Conservation (phyloP, 2,797 vertebrate genomes). For the Nyctibius grandis region DNA sequence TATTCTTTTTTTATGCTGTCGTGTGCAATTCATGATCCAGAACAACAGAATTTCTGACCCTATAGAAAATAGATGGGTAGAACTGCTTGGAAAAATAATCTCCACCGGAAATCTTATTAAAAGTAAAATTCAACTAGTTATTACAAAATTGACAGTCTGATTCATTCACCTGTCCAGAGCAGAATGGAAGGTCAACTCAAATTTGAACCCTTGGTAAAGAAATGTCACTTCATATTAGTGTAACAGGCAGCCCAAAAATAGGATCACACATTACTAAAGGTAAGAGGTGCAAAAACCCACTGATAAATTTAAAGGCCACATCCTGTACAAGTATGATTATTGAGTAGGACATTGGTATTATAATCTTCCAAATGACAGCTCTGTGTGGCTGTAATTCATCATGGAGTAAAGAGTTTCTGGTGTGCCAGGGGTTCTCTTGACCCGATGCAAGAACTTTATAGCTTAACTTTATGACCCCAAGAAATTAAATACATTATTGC, state of each 20-base stretch:
- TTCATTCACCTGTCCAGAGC: conserved; percentile 20
- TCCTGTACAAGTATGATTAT: neutral
- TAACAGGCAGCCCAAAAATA: neutral
- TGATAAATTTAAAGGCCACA: neutral
- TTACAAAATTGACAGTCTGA: neutral
- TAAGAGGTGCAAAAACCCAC: neutral
- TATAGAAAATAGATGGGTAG: neutral
- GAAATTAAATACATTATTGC: neutral
- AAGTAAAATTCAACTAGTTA: conserved; percentile 30
- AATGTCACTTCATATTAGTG: conserved; percentile 24
- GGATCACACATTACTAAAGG: neutral
- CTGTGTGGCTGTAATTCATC: neutral
- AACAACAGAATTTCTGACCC: neutral
- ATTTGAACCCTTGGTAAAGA: conserved; percentile 22
- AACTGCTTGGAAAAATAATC: conserved; percentile 16
- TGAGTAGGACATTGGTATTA: neutral
- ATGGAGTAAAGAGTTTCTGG: neutral
- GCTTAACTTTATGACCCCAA: neutral
- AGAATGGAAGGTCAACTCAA: conserved; percentile 43
- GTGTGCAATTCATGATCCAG: neutral
- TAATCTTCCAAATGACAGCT: neutral
- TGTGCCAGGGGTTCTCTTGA: neutral
- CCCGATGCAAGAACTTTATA: neutral
- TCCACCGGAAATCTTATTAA: conserved; percentile 22
- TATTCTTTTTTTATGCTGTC: neutral